Evolutionary conservation across 2,797 vertebrate genomes (phyloP), one percentile per base, ranked within the genome.

Genomic region (Leptoclinus maculatus): DNA sequence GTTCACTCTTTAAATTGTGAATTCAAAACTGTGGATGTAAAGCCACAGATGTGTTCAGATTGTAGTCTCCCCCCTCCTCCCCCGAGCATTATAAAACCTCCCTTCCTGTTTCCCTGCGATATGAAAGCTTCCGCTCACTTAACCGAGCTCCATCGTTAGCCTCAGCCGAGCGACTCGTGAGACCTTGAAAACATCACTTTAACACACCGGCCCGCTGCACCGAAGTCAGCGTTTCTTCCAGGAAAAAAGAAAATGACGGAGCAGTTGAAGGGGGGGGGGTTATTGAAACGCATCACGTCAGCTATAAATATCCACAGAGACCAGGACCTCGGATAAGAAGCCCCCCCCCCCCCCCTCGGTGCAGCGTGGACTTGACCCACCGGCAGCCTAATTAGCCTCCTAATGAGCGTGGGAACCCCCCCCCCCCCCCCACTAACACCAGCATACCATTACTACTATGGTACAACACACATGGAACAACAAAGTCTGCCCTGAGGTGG

Each of bases 371-470:
- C 66, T 36, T 29, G 69, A 68, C 7, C 32, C 76, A 38, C 64
- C 14, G 62, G 54, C 57, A 71, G 80, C 59, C 56, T 87, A 82
- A 90, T 89, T 79, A 91, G 62, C 71, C 62, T 2, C 25, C 70
- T 80, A 84, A 85, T 82, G 80, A 87, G 79, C 66, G 78, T 90
- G 87, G 83, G 89, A 89, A 90, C 65, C 1, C 3, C 41, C 32
- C 34, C 66, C 62, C 36, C 73, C 29, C 27, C 27, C 4, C 29
- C 19, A 2, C 51, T 43, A 6, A 65, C 82, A 58, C 82, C 32
- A 34, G 32, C 32, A 34, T 34, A 7, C 65, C 74, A 76, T 65
- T 2, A 5, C 63, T n/a, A 66, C 66, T 2, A n/a, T n/a, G n/a
- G n/a, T n/a, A n/a, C n/a, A n/a, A n/a, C 29, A 12, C 51, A 27